Evolutionary conservation across 2,888 invertebrate genomes (phyloP).

Genomic region (Platycheirus rosarum): DNA sequence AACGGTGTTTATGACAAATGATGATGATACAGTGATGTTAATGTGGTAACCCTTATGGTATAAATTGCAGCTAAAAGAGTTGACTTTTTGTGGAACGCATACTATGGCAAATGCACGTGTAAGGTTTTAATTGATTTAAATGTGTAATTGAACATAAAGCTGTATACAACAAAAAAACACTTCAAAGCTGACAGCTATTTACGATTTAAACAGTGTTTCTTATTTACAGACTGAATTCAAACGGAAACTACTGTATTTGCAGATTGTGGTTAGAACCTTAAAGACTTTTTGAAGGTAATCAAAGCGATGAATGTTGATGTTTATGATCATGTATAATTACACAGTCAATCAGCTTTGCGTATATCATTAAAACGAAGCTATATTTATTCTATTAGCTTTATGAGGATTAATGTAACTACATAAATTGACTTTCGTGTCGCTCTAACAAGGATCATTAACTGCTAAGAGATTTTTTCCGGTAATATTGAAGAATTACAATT

Average conservation of each 20-base stretch:
- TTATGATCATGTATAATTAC: constrained; percentile 8
- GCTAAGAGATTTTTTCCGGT: neutral
- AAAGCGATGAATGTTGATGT: constrained; percentile 29
- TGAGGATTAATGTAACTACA: neutral
- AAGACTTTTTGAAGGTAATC: constrained; percentile 10
- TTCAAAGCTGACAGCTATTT: constrained; percentile 2
- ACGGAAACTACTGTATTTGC: constrained; percentile 8
- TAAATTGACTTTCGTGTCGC: constrained; percentile 11
- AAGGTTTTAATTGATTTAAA: constrained; percentile 24
- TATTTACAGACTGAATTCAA: neutral
- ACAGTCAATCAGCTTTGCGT: constrained; percentile 17
- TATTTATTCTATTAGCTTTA: neutral
- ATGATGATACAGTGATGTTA: constrained; percentile 35
- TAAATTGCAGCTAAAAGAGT: constrained; percentile 20
- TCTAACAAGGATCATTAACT: neutral
- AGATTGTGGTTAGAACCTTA: neutral
- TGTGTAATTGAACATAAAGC: neutral
- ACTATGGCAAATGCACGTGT: constrained; percentile 13
- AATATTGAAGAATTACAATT: neutral
- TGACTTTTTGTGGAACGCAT: neutral
- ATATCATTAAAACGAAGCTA: constrained; percentile 10
- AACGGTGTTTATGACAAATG: constrained; percentile 53
- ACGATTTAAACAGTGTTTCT: neutral
- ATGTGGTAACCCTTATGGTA: constrained; percentile 15
- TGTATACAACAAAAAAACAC: constrained; percentile 9